phyloP scores from a whole-genome alignment of 37 sponge, comb jelly and placozoan species.

The Halisarca cf. caerulea region DNA sequence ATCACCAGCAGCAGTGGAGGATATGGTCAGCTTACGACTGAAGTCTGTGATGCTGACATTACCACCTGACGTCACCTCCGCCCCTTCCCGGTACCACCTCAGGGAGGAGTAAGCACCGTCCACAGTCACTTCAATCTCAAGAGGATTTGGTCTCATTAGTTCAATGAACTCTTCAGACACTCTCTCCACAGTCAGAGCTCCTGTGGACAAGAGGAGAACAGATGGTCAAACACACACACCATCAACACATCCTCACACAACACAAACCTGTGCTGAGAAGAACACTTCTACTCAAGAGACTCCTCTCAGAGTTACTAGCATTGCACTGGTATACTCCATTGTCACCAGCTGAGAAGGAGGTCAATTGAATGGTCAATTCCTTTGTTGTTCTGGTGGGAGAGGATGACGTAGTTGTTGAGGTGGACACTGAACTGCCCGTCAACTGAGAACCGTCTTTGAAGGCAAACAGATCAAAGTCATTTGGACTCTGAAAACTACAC shows the following conservation, averaged over 20 bases:
- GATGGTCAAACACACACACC: neutral
- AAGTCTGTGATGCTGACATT: constrained; percentile 5
- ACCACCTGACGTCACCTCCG: neutral
- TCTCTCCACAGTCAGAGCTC: neutral
- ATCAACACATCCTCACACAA: neutral
- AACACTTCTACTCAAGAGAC: neutral
- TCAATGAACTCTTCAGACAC: constrained; percentile 17
- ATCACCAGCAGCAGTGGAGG: neutral
- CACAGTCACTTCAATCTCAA: constrained; percentile 26
- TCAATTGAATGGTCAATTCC: neutral
- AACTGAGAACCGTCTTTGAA: neutral
- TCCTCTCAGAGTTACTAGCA: neutral
- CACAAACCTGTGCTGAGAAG: constrained; percentile 2
- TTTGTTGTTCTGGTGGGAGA: neutral
- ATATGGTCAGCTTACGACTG: neutral
- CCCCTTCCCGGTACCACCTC: constrained; percentile 2
- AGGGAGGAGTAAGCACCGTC: constrained; percentile 26
- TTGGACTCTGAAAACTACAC: neutral
- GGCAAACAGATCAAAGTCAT: neutral
- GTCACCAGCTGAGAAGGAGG: neutral
- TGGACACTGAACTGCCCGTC: neutral
- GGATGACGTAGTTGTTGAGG: neutral
- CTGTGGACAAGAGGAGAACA: neutral
- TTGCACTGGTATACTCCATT: constrained; percentile 16
- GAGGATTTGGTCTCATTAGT: neutral